These are phyloP conservation scores for Gyrodactylus salaris DNA, from an alignment of 1,140 invertebrate species.

Conservation along the genomic window DNA sequence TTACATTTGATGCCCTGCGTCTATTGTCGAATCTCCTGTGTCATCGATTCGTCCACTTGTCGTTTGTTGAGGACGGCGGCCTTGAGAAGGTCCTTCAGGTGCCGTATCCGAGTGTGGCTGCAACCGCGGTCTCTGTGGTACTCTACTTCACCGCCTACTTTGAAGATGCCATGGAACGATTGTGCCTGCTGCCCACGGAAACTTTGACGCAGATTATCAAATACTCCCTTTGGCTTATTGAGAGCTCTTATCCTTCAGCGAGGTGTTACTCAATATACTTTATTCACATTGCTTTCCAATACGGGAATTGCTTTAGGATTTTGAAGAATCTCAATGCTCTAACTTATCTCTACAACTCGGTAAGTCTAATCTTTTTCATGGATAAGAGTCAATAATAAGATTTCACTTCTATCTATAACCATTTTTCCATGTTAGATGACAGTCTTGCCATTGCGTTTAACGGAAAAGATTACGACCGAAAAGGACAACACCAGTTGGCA, in stretches of 20 bases:
- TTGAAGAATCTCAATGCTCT: constrained; percentile 68
- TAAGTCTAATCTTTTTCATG: constrained; percentile 19
- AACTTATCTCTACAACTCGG: constrained; percentile 59
- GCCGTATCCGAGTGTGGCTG: constrained; percentile 55
- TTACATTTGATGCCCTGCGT: background rate
- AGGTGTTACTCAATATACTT: constrained; percentile 38
- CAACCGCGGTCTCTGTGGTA: constrained; percentile 71
- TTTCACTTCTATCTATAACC: background rate
- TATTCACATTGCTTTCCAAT: constrained; percentile 40
- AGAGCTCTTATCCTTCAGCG: constrained; percentile 73
- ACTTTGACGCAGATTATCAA: constrained; percentile 41
- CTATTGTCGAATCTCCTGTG: background rate
- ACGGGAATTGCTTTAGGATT: constrained; percentile 51
- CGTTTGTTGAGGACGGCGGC: background rate
- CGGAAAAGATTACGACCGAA: background rate
- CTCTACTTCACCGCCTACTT: constrained; percentile 80
- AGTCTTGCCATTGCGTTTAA: background rate
- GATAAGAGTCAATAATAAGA: background rate
- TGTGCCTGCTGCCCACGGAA: constrained; percentile 43
- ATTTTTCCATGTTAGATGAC: background rate
- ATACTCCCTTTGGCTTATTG: constrained; percentile 60
- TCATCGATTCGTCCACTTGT: background rate
- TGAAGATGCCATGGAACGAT: constrained; percentile 73
- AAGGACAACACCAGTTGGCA: background rate
- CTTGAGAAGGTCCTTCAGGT: constrained; percentile 35